These are phyloP conservation scores for Pantala flavescens DNA, from an alignment of 1,140 invertebrate genomes.

Conservation along the genomic window DNA sequence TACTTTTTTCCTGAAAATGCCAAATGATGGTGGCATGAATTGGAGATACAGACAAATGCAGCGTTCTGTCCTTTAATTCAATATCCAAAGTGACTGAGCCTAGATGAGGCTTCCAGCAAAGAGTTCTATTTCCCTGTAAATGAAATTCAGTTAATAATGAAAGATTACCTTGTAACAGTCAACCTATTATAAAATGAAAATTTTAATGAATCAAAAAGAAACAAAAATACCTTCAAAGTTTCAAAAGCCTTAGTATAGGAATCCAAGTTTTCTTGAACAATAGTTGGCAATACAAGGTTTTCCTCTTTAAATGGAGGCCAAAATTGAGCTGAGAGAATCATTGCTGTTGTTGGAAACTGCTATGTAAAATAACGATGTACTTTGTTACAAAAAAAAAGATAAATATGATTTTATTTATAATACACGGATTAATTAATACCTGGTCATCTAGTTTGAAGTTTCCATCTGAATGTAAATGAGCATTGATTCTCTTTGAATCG, in stretches of 20 bases:
- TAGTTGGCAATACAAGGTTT: conserved; percentile 71
- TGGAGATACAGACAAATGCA: conserved; percentile 80
- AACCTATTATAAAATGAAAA: background rate
- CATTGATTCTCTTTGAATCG: conserved; percentile 78
- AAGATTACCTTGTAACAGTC: background rate
- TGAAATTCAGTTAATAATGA: background rate
- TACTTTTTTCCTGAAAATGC: conserved; percentile 85
- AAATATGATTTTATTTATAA: no score
- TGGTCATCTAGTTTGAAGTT: conserved; percentile 33
- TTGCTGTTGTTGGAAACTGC: conserved; percentile 60
- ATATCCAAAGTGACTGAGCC: conserved; percentile 87
- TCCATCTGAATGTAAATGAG: conserved; percentile 66
- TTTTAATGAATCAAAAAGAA: background rate
- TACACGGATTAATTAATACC: background rate
- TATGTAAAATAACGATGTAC: conserved; percentile 28
- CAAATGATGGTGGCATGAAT: conserved; percentile 90
- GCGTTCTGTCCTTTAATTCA: conserved; percentile 69
- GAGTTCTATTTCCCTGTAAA: conserved; percentile 67
- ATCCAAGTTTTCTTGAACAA: conserved; percentile 70
- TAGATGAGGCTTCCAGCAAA: conserved; percentile 88
- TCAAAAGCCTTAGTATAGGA: conserved; percentile 88
- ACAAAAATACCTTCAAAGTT: conserved; percentile 55
- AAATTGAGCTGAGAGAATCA: conserved; percentile 96
- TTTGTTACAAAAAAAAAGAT: no score
- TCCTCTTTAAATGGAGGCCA: conserved; percentile 97